Base-by-base conservation (phyloP, 2,113 vertebrate genomes). In the Ovibos moschatus region DNA sequence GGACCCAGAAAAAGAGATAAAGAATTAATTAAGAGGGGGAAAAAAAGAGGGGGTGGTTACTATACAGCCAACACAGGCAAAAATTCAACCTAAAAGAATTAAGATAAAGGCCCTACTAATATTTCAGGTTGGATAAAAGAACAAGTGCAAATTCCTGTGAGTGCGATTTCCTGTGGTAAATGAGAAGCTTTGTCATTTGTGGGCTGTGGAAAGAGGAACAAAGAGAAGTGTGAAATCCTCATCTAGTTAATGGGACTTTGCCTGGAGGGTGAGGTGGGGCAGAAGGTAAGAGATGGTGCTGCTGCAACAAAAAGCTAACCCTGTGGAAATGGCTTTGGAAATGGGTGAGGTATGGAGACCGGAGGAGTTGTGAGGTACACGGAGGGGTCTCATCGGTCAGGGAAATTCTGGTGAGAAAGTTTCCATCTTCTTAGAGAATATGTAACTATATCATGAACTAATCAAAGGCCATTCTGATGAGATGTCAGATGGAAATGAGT, bases 171-270 rank as follows among this genome's bases (percentile, higher is more conserved):
- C 21, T 92, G 81, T 84, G 43, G 36, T 40, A 28, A 88, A 64
- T 92, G n/a, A 84, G 13, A 45, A 87, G 89, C 16, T 47, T 95
- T 82, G 15, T 93, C 87, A 62, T 81, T 83, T 91, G 67, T 50
- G 43, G 51, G 27, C 12, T 87, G 21, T 58, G 30, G 58, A 60
- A 95, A 96, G 28, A 89, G 71, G n/a, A 64, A 43, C n/a, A 97
- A 74, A 82, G 67, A 27, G 45, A 90, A 67, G 30, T 47, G 30
- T 87, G 64, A 87, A 92, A 90, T 30, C n/a, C 43, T 19, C 64
- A 23, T 50, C 33, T 92, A 45, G 79, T 36, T 16, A 50, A 50
- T 47, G 62, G 58, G 40, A 55, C n/a, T 79, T 86, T 74, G 28
- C 62, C 79, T 58, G 57, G 76, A 93, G 71, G 11, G 40, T 55